These are phyloP conservation scores for Drosophila tsacasi DNA, from an alignment of 1,140 invertebrate species.

Conservation along the genomic window DNA sequence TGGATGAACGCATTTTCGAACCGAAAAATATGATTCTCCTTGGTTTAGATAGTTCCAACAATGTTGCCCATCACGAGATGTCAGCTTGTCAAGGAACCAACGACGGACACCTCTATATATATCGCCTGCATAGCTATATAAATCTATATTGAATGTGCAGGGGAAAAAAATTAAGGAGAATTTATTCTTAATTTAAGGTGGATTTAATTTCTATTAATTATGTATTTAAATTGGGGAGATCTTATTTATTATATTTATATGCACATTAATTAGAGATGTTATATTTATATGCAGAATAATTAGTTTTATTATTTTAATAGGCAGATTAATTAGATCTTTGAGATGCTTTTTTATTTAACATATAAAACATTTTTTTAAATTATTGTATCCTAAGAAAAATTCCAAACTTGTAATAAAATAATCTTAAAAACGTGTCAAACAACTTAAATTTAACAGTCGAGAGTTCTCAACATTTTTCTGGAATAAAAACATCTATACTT, in stretches of 20 bases:
- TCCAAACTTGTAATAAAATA: not conserved
- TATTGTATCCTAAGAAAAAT: not conserved
- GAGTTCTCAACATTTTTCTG: not conserved
- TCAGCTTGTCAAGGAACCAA: slow-evolving; percentile 46
- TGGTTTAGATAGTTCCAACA: slow-evolving; percentile 44
- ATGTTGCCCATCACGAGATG: slow-evolving; percentile 53
- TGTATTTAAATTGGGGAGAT: not conserved
- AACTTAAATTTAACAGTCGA: not conserved
- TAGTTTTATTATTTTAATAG: too few relatives aligned
- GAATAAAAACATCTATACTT: not conserved
- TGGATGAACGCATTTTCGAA: slow-evolving; percentile 53
- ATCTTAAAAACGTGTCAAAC: not conserved
- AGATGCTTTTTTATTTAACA: not conserved
- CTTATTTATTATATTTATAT: not conserved
- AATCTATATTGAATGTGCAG: slow-evolving; percentile 8
- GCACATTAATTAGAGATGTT: too few relatives aligned
- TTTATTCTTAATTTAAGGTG: not conserved
- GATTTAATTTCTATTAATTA: not conserved
- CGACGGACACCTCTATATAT: slow-evolving; percentile 32
- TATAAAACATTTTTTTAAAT: not conserved
- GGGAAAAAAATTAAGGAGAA: not conserved
- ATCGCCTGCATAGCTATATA: slow-evolving; percentile 21
- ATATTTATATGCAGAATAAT: not conserved
- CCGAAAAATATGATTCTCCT: slow-evolving; percentile 27
- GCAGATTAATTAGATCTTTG: too few relatives aligned